Base-by-base conservation (phyloP, 2,888 invertebrate species). In the Hesperia comma region DNA sequence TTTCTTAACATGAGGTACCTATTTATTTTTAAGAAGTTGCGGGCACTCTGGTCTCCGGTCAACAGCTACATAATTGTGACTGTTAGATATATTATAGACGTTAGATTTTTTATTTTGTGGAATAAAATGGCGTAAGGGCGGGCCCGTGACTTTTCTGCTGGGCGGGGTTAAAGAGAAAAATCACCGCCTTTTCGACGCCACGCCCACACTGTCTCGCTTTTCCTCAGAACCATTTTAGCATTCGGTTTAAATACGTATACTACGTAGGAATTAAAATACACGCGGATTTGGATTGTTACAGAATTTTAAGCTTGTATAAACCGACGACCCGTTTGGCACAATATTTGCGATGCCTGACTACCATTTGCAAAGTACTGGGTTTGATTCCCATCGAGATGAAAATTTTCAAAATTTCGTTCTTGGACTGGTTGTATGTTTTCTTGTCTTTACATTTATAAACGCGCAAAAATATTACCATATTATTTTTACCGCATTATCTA, bases 81-180 rank as follows among this genome's bases (percentile, higher is more conserved):
- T 15, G 41, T 58, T 26, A 32, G 15, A 43, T 21, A 17, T 26
- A 26, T 26, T 6, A 51, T 26, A 51, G 12, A 51, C 6, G 12
- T 21, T 7, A 10, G 49, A 17, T 62, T 55, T 62, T 62, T 61
- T 51, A 17, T 14, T 55, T 54, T 14, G 17, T 49, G 15, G 6
- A 33, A 55, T 55, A 63, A 63, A 86, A 90, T 90, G 88, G 89
- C 86, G 86, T 72, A 73, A 79, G 87, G 89, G 90, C 85, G 90
- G 80, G 71, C 61, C 75, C 72, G 57, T 79, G 76, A 78, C 80
- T 83, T 90, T 88, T 88, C 84, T 72, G 70, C 79, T 88, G 91
- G 92, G 91, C 90, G 91, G 91, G 79, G 90, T 82, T 80, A 75
- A 64, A 67, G 79, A 83, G 86, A 92, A 92, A 92, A 91, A 90